Conservation (phyloP, 2,113 vertebrate species). For the Hippocampus guttulatus region DNA sequence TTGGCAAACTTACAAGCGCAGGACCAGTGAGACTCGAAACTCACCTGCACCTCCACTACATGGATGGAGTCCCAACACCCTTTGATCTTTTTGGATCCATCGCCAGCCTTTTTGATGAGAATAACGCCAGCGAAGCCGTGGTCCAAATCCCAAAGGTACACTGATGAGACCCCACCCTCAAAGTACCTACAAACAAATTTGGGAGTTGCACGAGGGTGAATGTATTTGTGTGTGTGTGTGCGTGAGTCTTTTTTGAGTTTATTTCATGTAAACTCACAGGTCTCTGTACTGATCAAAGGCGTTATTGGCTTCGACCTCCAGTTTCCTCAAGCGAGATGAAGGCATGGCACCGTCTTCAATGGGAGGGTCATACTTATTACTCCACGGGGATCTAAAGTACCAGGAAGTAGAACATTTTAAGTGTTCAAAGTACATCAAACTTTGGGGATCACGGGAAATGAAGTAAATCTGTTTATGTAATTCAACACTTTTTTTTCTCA, state of each 20-base stretch:
- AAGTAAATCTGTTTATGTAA: background rate
- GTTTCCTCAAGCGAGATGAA: slow-evolving; percentile 91
- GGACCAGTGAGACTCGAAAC: background rate
- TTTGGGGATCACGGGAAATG: no score
- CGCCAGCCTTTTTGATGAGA: slow-evolving; percentile 98
- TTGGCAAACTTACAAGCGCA: background rate
- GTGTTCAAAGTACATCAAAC: background rate
- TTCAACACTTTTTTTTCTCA: background rate
- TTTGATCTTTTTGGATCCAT: slow-evolving; percentile 99
- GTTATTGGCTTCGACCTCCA: slow-evolving; percentile 97
- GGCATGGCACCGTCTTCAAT: slow-evolving; percentile 99
- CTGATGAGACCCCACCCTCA: slow-evolving; percentile 97
- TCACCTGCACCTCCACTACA: slow-evolving; percentile 98
- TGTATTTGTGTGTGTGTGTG: no score
- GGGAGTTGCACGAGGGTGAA: slow-evolving; percentile 4
- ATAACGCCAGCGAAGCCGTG: slow-evolving; percentile 98
- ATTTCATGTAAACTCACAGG: slow-evolving; percentile 65
- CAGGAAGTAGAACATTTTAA: background rate
- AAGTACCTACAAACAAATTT: slow-evolving; percentile 81
- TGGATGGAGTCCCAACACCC: slow-evolving; percentile 99
- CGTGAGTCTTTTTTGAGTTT: no score
- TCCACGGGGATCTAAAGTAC: slow-evolving; percentile 89
- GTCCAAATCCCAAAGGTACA: slow-evolving; percentile 99
- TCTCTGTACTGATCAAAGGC: slow-evolving; percentile 99
- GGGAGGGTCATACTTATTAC: slow-evolving; percentile 97